Conservation (phyloP, 2,888 invertebrate genomes). For the Cheilosia grossa region DNA sequence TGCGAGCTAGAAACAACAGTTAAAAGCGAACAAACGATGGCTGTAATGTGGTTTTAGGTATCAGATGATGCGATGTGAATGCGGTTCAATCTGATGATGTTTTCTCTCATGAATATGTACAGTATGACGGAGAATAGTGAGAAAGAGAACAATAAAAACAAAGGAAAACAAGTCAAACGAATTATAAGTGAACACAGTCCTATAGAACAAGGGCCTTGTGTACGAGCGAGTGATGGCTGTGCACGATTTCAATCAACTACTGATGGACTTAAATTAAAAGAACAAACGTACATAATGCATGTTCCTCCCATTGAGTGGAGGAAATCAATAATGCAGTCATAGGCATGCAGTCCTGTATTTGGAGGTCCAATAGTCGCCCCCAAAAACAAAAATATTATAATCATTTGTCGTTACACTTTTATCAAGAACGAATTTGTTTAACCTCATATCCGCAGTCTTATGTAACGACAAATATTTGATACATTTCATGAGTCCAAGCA, state of each 20-base stretch:
- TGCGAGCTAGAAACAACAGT: slow-evolving; percentile 60
- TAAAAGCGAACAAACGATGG: slow-evolving; percentile 60
- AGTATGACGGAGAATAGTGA: slow-evolving; percentile 19
- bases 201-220: slow-evolving; percentile 13
- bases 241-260: slow-evolving; percentile 16
- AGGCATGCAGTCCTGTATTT: slow-evolving; percentile 1
- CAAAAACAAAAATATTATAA: too few species aligned
- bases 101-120: slow-evolving; percentile 39
- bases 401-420: background rate
- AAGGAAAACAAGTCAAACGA: slow-evolving; percentile 16
- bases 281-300: slow-evolving; percentile 25
- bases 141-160: slow-evolving; percentile 15
- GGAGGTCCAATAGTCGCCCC: too few species aligned
- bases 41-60: slow-evolving; percentile 38
- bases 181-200: background rate
- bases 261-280: slow-evolving; percentile 14
- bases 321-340: slow-evolving; percentile 1
- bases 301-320: slow-evolving; percentile 41
- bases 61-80: slow-evolving; percentile 20
- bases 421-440: background rate
- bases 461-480: too few species aligned
- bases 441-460: too few species aligned
- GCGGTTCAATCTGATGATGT: slow-evolving; percentile 26
- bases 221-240: slow-evolving; percentile 4
- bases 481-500: too few species aligned